Evolutionary conservation across 2,113 vertebrate species (phyloP), one percentile per base, ranked within the genome.

Genomic region (Theristicus caerulescens): DNA sequence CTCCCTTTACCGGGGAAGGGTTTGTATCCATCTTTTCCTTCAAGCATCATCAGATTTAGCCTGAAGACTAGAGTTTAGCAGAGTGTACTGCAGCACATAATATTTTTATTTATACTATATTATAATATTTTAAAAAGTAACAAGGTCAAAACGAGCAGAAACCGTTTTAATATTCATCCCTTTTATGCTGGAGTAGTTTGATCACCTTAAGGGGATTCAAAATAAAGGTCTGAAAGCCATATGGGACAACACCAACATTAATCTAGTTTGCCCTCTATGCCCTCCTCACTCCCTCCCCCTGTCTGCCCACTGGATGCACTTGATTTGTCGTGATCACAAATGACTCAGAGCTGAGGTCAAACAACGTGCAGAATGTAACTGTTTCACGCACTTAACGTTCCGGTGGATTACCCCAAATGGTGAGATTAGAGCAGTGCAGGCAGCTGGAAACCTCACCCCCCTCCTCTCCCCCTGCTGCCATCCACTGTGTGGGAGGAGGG

Each of bases 151-250:
- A 20, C 2, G 2, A 86, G 36, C 85, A 85, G 85, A 55, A 90
- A 31, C 27, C n/a, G 11, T 34, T 86, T 77, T 42, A 61, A 86
- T 61, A 61, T n/a, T n/a, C 88, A 82, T 24, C 52, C 27, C 54
- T 42, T 42, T 84, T 82, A 49, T 26, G 64, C 51, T n/a, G 55
- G 82, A 80, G 62, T n/a, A 2, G 47, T 44, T 51, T 74, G 90
- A 88, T 92, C 79, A 90, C 88, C 36, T 85, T 69, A 67, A 76
- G 57, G 78, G 52, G 90, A 93, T 93, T 87, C 82, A 26, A 67
- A 51, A 65, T 21, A 49, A 11, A 69, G 84, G 26, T 51, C 83
- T 80, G 74, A 86, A n/a, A 67, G 72, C 93, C 91, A 85, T 67
- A 71, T 71, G 95, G 90, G 90, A 31, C 15, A 44, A 6, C 29